These are phyloP conservation scores for Pandemis corylana DNA, from an alignment of 2,888 invertebrate species.

Conservation along the genomic window DNA sequence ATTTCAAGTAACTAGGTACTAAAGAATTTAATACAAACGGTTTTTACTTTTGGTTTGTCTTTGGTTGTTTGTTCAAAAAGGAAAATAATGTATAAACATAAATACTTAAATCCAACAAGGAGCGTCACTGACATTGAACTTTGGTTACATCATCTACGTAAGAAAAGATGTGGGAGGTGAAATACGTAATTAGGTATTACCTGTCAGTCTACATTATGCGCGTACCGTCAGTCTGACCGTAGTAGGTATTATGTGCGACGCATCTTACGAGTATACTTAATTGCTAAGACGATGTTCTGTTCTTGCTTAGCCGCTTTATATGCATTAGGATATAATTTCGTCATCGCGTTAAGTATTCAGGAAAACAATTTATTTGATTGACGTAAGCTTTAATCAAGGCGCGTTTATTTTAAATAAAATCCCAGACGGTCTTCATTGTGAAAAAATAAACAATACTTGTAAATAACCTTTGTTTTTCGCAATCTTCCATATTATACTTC, in stretches of 20 bases:
- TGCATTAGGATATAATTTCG: neutral
- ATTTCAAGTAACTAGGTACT: neutral
- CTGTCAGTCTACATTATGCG: neutral
- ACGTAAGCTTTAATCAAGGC: neutral
- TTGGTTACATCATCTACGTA: constrained; percentile 18
- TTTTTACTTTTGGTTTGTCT: neutral
- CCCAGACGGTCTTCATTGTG: neutral
- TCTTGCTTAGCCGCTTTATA: neutral
- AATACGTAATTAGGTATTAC: constrained; percentile 3
- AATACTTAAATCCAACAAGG: neutral
- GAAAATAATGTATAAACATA: neutral
- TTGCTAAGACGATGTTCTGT: neutral
- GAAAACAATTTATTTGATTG: neutral
- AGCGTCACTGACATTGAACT: constrained; percentile 35
- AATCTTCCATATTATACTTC: no score
- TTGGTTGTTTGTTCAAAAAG: neutral
- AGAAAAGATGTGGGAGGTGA: constrained; percentile 4
- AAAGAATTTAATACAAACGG: neutral
- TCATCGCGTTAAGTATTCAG: neutral
- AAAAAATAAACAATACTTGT: no score
- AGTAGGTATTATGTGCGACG: neutral
- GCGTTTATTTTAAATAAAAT: neutral
- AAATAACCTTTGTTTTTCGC: no score
- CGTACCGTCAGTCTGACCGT: neutral
- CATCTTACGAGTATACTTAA: neutral